Evolutionary conservation across 2,888 invertebrate species (phyloP).

Genomic region (Scaptomyza caliginosa): DNA sequence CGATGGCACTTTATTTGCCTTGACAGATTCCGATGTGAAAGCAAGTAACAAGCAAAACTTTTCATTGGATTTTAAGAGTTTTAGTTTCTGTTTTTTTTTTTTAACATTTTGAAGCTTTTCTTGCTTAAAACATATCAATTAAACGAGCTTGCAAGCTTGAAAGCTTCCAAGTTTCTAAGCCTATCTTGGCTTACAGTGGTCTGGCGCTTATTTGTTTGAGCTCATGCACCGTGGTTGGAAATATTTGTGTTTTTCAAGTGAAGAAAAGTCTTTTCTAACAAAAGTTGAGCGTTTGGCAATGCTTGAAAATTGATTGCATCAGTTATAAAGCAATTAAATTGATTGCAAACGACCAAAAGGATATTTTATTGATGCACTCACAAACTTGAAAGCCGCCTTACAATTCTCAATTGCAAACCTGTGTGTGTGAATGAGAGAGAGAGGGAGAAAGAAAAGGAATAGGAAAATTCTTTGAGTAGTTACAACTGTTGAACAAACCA

Average conservation of each 20-base stretch:
- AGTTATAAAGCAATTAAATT: constrained; percentile 26
- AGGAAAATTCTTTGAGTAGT: not conserved
- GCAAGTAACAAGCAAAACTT: constrained; percentile 1
- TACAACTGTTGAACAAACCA: constrained; percentile 19
- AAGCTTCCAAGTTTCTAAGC: not conserved
- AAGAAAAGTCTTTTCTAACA: not conserved
- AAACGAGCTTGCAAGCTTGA: not conserved
- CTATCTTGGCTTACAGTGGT: not conserved
- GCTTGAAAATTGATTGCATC: constrained; percentile 6
- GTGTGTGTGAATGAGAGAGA: not conserved
- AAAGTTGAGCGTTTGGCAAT: not conserved
- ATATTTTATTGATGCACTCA: constrained; percentile 41
- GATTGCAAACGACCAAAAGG: constrained; percentile 16
- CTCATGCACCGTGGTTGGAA: not conserved
- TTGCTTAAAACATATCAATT: not conserved
- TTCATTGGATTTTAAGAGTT: not conserved
- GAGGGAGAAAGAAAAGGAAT: not conserved
- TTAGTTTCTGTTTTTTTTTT: not conserved
- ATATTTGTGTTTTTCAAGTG: not conserved
- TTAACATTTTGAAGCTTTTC: too few species aligned
- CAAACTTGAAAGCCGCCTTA: constrained; percentile 23
- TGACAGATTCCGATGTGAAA: constrained; percentile 12
- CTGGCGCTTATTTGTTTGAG: not conserved
- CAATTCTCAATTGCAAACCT: constrained; percentile 3
- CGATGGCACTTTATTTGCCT: constrained; percentile 17